Conservation (phyloP, 2,888 invertebrate species). For the Eilema sororculum region DNA sequence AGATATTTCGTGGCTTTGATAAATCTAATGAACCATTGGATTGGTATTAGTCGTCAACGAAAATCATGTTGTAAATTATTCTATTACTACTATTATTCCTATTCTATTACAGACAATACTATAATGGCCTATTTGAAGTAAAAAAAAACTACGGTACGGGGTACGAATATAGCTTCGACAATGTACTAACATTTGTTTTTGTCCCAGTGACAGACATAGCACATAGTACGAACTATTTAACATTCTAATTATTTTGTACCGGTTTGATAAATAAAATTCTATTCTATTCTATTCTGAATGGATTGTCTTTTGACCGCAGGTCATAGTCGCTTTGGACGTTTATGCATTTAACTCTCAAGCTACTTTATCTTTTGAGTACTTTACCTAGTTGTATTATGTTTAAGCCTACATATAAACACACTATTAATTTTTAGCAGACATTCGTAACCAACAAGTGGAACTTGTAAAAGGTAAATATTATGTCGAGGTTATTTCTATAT, state of each 20-base stretch:
- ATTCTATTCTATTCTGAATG: background rate
- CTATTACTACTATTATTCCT: no score
- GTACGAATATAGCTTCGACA: background rate
- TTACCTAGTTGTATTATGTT: background rate
- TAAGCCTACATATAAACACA: slow-evolving; percentile 1
- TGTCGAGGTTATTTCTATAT: background rate
- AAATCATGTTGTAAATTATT: no score
- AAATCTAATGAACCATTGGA: no score
- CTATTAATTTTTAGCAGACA: slow-evolving; percentile 53
- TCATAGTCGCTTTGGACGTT: background rate
- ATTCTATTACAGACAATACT: no score
- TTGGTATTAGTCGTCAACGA: no score
- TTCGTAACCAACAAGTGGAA: slow-evolving; percentile 62
- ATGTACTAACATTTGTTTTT: background rate
- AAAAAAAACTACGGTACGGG: background rate
- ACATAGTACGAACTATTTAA: background rate
- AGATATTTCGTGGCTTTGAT: background rate
- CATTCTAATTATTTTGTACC: background rate
- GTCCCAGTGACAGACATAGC: background rate
- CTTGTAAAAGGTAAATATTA: slow-evolving; percentile 44
- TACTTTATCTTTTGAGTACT: slow-evolving; percentile 1
- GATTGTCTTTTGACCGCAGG: background rate
- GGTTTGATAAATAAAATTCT: background rate
- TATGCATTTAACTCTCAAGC: background rate
- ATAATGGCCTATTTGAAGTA: no score